A percentile compares a stretch with the other conserved stretches of the same genome.
Evolutionary conservation across 2,113 vertebrate species (phyloP).

Genomic region (Ginglymostoma cirratum): DNA sequence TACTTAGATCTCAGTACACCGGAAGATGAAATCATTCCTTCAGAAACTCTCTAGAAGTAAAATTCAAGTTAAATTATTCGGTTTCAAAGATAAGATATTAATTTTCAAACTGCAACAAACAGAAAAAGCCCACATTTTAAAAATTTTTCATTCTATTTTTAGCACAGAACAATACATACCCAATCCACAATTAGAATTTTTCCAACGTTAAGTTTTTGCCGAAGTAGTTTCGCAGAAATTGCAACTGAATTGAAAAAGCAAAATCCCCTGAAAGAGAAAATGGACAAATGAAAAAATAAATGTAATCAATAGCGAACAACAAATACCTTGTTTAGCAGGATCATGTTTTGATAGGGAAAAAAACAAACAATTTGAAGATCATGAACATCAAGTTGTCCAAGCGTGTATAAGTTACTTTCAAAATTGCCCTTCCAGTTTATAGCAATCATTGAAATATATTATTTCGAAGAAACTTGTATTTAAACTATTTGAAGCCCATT

Average conservation of each 20-base stretch:
- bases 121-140: background rate
- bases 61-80: background rate
- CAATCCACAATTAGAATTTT: slow-evolving; percentile 56
- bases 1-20: background rate
- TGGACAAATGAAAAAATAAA: slow-evolving; percentile 28
- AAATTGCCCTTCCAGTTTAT: background rate
- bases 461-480: background rate
- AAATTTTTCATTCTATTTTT: background rate
- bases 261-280: slow-evolving; percentile 48
- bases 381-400: slow-evolving; percentile 6
- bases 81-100: background rate
- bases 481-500: background rate
- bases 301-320: slow-evolving; percentile 3
- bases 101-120: background rate
- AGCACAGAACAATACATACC: slow-evolving; percentile 43
- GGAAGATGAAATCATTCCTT: background rate
- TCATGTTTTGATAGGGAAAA: background rate
- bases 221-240: slow-evolving; percentile 53
- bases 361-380: background rate
- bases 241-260: slow-evolving; percentile 57
- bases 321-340: background rate
- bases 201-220: slow-evolving; percentile 53
- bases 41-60: background rate
- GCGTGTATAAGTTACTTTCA: background rate
- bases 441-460: background rate